Conservation (phyloP, 2,888 invertebrate species). For the Parascotia fuliginaria region DNA sequence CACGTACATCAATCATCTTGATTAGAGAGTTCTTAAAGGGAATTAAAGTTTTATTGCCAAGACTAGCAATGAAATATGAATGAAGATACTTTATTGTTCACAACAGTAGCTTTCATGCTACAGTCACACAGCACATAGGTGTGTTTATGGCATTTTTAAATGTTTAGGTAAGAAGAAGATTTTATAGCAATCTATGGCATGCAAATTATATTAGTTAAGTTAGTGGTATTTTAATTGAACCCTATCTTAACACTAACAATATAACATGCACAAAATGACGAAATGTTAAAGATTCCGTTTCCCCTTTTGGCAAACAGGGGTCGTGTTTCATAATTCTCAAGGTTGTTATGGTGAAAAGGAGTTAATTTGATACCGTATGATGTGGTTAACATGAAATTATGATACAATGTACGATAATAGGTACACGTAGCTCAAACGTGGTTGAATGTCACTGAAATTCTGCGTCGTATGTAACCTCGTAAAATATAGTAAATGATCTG, state of each 20-base stretch:
- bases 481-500: constrained; percentile 10
- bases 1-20: constrained; percentile 1
- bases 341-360: constrained; percentile 28
- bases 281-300: not conserved
- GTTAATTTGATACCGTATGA: constrained; percentile 11
- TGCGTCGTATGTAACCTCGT: not conserved
- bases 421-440: not conserved
- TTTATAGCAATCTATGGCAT: no score
- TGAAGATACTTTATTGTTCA: not conserved
- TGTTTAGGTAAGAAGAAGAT: no score
- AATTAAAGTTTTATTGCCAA: not conserved
- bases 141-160: no score
- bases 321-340: constrained; percentile 32
- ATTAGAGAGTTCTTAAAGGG: constrained; percentile 1
- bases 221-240: no score
- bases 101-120: no score
- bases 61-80: not conserved
- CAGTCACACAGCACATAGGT: no score
- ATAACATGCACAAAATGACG: not conserved
- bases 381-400: constrained; percentile 21
- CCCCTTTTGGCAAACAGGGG: constrained; percentile 6
- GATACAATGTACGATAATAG: constrained; percentile 19
- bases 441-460: not conserved
- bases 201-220: no score
- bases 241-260: no score